Evolutionary conservation across 1,140 invertebrate species (phyloP).

Genomic region (Macrobrachium rosenbergii): DNA sequence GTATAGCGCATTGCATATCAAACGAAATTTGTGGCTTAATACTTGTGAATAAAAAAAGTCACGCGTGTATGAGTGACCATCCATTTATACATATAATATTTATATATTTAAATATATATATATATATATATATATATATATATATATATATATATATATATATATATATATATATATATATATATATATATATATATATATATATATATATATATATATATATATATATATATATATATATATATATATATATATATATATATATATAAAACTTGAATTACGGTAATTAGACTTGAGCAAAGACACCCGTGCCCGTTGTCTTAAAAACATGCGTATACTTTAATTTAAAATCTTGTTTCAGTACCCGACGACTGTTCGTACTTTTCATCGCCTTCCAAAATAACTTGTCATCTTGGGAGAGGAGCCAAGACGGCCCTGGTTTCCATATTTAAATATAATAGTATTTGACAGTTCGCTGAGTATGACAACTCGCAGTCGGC

Average conservation of each 20-base stretch:
- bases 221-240: slow-evolving; percentile 17
- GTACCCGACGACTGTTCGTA: not conserved
- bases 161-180: not conserved
- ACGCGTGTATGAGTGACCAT: not conserved
- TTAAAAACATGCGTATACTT: too few relatives aligned
- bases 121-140: not conserved
- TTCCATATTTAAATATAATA: too few relatives aligned
- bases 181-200: not conserved
- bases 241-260: slow-evolving; percentile 15
- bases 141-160: not conserved
- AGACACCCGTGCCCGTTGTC: not conserved
- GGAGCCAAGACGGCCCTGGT: too few relatives aligned
- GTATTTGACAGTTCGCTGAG: too few relatives aligned
- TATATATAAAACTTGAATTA: not conserved
- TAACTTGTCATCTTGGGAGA: too few relatives aligned
- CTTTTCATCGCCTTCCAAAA: too few relatives aligned
- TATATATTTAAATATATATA: not conserved
- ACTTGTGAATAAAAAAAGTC: too few relatives aligned
- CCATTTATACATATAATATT: not conserved
- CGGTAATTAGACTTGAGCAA: not conserved
- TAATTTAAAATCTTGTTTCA: not conserved
- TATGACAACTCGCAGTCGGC: too few relatives aligned
- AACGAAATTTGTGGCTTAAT: too few relatives aligned
- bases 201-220: not conserved
- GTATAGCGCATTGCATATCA: too few relatives aligned